Percentiles rank a stretch among this genome's conserved stretches.
These are phyloP conservation scores for Lochmaea crataegi DNA, from an alignment of 2,888 invertebrate species.

Conservation along the genomic window DNA sequence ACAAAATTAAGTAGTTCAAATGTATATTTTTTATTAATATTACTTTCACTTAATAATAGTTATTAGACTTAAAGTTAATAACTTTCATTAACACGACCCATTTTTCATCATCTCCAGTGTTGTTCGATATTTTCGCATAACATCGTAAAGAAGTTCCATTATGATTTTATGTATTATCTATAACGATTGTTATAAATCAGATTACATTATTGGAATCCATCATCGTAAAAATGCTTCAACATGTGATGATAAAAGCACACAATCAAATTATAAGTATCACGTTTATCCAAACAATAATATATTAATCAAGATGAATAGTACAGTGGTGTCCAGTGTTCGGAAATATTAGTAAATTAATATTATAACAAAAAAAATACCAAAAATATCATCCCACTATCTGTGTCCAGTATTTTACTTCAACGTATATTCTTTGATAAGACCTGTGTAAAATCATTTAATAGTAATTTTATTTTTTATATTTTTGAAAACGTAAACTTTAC, in stretches of 20 bases:
- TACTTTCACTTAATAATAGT: not conserved
- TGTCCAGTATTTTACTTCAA: too few species aligned
- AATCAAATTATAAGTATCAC: slow-evolving; percentile 15
- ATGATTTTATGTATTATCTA: slow-evolving; percentile 8
- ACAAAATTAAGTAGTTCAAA: not conserved
- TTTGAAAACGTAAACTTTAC: too few species aligned
- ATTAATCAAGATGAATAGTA: slow-evolving; percentile 10
- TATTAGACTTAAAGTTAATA: too few species aligned
- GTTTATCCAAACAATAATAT: slow-evolving; percentile 2
- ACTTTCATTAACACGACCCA: not conserved
- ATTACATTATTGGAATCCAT: slow-evolving; percentile 9
- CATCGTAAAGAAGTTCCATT: not conserved
- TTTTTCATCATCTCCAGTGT: not conserved
- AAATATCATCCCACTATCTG: too few species aligned
- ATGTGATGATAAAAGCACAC: slow-evolving; percentile 6
- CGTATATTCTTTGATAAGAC: too few species aligned
- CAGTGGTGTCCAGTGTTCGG: not conserved
- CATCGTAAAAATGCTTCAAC: not conserved
- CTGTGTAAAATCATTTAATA: too few species aligned
- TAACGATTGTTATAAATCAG: not conserved
- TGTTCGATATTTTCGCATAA: not conserved
- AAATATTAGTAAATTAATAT: too few species aligned
- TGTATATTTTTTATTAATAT: not conserved
- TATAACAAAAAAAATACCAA: too few species aligned
- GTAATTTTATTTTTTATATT: too few species aligned